Evolutionary conservation across 2,888 invertebrate genomes (phyloP).

Genomic region (Lithophane ornitopus): DNA sequence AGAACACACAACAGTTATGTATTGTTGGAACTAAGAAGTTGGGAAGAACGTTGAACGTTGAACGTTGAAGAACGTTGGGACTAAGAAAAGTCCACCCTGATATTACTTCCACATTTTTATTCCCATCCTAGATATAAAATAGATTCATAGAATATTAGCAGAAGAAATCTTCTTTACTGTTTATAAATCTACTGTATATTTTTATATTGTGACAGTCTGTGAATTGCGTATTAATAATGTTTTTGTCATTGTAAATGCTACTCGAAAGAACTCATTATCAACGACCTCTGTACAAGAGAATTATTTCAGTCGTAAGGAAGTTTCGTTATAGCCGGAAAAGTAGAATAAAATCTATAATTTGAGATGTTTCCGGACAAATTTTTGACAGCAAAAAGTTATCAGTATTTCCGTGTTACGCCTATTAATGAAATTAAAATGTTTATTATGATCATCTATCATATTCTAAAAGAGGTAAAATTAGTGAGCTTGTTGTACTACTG

Average conservation of each 20-base stretch:
- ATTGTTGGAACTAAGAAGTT: no score
- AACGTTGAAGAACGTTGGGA: no score
- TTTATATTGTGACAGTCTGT: neutral
- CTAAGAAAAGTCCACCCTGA: no score
- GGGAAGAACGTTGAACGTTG: no score
- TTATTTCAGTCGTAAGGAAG: conserved; percentile 62
- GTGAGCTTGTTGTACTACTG: no score
- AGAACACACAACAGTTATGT: neutral
- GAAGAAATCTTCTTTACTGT: neutral
- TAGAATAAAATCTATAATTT: conserved; percentile 48
- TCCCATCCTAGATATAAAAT: neutral
- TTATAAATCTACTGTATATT: conserved; percentile 25
- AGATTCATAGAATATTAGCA: neutral
- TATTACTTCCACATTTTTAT: neutral
- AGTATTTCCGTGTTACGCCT: neutral
- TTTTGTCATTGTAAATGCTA: conserved; percentile 41
- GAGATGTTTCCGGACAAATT: conserved; percentile 26
- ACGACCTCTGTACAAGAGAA: conserved; percentile 52
- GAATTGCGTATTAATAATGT: conserved; percentile 30
- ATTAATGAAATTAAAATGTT: neutral
- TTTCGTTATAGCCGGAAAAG: conserved; percentile 51
- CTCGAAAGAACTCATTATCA: conserved; percentile 50
- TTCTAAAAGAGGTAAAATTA: no score
- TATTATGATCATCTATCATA: no score
- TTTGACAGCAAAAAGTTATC: neutral